These are phyloP conservation scores for Agrilus planipennis DNA, from an alignment of 1,140 invertebrate species.

Conservation along the genomic window DNA sequence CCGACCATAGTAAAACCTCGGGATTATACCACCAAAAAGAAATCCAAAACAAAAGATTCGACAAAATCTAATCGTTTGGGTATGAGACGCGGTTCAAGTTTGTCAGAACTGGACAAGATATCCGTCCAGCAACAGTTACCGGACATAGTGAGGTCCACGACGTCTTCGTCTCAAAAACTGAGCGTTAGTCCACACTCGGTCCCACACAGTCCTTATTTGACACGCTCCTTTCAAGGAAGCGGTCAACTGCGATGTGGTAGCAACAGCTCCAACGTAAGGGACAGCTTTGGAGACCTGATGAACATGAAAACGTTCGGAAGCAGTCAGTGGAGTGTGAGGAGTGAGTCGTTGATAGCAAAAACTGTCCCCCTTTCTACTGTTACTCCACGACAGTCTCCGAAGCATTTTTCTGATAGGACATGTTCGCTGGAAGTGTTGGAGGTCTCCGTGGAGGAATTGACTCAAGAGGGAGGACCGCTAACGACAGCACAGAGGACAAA, in stretches of 20 bases:
- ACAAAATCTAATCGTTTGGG: conserved; percentile 30
- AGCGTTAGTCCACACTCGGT: conserved; percentile 32
- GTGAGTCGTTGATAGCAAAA: conserved; percentile 52
- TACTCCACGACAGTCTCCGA: conserved; percentile 37
- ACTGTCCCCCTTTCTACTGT: conserved; percentile 61
- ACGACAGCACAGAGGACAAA: conserved; percentile 54
- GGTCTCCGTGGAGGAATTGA: conserved; percentile 13
- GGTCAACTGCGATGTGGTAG: conserved; percentile 32
- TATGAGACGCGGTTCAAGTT: conserved; percentile 54
- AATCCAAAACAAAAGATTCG: conserved; percentile 12
- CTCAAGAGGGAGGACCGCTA: conserved; percentile 27
- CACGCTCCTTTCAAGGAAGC: conserved; percentile 38
- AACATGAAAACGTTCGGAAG: conserved; percentile 58
- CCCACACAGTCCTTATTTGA: conserved; percentile 41
- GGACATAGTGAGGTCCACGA: conserved; percentile 39
- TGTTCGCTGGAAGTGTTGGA: not conserved
- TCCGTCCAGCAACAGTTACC: conserved; percentile 27
- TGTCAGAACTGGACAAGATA: conserved; percentile 58
- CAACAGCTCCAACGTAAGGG: conserved; percentile 40
- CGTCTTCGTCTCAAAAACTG: conserved; percentile 31
- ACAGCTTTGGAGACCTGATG: conserved; percentile 67
- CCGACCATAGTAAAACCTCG: conserved; percentile 22
- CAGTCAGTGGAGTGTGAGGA: conserved; percentile 52
- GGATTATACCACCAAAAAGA: conserved; percentile 26
- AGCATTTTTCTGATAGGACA: not conserved